Percentiles rank a stretch among this genome's conserved stretches.
These are phyloP conservation scores for Gonatopus flavifemur DNA, from an alignment of 1,140 invertebrate genomes.

Conservation along the genomic window DNA sequence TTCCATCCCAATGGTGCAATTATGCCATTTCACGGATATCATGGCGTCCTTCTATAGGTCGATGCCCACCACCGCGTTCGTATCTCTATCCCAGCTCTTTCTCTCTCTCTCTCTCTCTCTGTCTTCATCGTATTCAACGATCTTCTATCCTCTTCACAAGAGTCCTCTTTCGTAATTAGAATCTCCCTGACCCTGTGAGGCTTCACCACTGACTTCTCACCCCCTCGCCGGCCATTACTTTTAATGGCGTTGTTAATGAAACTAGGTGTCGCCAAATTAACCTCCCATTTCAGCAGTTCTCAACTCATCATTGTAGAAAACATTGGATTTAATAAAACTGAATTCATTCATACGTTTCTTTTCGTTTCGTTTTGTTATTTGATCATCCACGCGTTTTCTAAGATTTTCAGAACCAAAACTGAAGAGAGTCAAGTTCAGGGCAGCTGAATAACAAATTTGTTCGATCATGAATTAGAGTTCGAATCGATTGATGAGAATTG, in stretches of 20 bases:
- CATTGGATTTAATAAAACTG: no score
- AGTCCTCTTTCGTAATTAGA: constrained; percentile 50
- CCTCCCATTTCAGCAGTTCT: constrained; percentile 53
- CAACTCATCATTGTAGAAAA: no score
- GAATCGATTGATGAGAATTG: no score
- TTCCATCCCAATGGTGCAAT: constrained; percentile 31
- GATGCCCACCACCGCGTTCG: constrained; percentile 27
- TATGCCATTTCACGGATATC: constrained; percentile 39
- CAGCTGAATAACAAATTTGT: no score
- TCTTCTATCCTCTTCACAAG: constrained; percentile 14
- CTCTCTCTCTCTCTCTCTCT: neutral
- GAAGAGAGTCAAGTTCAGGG: no score
- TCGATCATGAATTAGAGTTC: no score
- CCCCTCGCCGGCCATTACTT: constrained; percentile 55
- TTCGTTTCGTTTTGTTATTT: no score
- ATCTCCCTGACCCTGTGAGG: constrained; percentile 40
- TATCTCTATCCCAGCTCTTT: constrained; percentile 8
- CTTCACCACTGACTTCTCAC: constrained; percentile 36
- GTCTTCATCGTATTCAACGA: constrained; percentile 3
- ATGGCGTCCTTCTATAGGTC: constrained; percentile 32
- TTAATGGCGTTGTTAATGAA: constrained; percentile 60
- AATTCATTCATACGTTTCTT: neutral
- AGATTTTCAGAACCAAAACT: no score
- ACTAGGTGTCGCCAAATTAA: constrained; percentile 59
- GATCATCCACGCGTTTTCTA: no score